phyloP scores from a whole-genome alignment of 2,113 vertebrate genomes.

The Otus sunia region DNA sequence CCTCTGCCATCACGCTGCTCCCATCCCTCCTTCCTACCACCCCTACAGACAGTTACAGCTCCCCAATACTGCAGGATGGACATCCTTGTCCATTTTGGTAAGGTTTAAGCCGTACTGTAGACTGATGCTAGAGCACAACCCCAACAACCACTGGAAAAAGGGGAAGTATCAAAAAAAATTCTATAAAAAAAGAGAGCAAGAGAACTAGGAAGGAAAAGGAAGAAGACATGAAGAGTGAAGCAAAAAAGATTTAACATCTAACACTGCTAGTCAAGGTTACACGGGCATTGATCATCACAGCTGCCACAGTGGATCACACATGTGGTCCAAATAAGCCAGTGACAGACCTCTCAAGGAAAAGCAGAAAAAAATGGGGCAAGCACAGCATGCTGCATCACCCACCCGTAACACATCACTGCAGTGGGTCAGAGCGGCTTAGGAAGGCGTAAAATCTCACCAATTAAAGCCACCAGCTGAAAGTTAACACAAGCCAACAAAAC shows the following conservation, averaged over 20 bases:
- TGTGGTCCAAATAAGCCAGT: rapidly evolving
- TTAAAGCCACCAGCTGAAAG: not conserved
- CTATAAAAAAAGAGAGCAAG: not conserved
- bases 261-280: not conserved
- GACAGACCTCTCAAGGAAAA: not conserved
- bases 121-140: not conserved
- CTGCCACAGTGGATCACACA: not conserved
- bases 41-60: not conserved
- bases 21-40: not conserved
- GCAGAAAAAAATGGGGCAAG: not conserved
- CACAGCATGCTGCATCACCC: not conserved
- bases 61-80: rapidly evolving
- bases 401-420: not conserved
- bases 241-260: not conserved
- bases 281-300: not conserved
- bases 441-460: not conserved
- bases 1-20: not conserved
- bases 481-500: not conserved
- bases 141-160: not conserved
- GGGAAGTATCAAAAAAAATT: not conserved
- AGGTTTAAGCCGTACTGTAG: not conserved
- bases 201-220: not conserved
- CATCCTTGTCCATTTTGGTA: not conserved
- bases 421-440: not conserved
- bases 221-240: not conserved